Evolutionary conservation across 30 jellyfish, hydroid and myxozoan genomes (phyloP), one percentile per base, ranked within the genome.

Genomic region (Hydractinia symbiolongicarpus): DNA sequence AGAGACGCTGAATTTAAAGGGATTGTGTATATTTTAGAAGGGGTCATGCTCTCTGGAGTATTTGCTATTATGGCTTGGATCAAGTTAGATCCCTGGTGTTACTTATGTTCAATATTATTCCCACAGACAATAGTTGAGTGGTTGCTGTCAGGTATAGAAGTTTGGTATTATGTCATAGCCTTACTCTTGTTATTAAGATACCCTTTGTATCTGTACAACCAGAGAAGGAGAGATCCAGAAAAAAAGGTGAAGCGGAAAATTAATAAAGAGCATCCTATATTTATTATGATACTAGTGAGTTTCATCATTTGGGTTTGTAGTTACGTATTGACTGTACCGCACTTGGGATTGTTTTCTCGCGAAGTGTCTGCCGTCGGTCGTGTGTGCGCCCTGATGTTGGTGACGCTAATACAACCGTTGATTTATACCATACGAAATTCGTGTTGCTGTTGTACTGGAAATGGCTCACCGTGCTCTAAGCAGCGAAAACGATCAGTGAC

Each of bases 1-100:
- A 90, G 86, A 77, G 93, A 94, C 67, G 88, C 90, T n/a, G 86
- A 91, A n/a, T 94, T 94, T 80, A 94, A 94, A 70, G 96, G 97
- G 4, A 86, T 94, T 52, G 99, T 94, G 54, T 94, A 88, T 82
- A 81, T 94, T 16, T 83, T 94, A 50, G 99, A 94, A 67, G 97
- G 96, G 19, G 64, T 85, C 19, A 84, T 94, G 86, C 88, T 94
- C 7, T 79, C 95, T 9, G 99, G 96, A 1, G 95, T 94, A 90
- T 61, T 84, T 20, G 85, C 96, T 58, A 79, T 94, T 58, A 81
- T 94, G 66, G 77, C 96, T 8, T 94, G 97, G 99, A 86, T 91
- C 19, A 94, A 94, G 79, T 84, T 94, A 64, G 95, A 85, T 61
- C 81, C 87, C 56, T 94, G 99, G 99, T 89, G 77, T 53, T 94